These are phyloP conservation scores for Lamprologus ornatipinnis DNA, from an alignment of 2,113 vertebrate species.

Conservation along the genomic window DNA sequence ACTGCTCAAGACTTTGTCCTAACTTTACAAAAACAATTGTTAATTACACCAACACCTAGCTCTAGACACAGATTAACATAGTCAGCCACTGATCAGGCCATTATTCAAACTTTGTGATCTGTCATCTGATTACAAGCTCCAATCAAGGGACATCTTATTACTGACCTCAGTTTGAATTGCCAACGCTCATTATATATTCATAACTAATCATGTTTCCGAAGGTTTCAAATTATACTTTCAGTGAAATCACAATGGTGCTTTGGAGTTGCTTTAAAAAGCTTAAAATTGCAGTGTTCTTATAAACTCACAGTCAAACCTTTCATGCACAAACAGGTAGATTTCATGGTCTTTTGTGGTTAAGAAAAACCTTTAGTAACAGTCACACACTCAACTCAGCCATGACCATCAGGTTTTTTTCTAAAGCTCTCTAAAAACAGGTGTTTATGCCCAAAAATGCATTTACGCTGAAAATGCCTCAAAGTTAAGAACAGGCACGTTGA, in stretches of 20 bases:
- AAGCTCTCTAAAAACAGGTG: not conserved
- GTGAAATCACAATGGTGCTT: not conserved
- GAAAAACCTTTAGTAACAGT: not conserved
- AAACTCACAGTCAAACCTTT: not conserved
- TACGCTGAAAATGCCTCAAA: not conserved
- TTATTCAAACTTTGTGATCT: not conserved
- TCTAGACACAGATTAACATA: not conserved
- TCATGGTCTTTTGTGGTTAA: not conserved
- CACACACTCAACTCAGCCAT: not conserved
- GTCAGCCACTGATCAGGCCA: not conserved
- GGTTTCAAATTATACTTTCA: not conserved
- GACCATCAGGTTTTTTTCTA: not conserved
- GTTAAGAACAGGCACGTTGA: not conserved
- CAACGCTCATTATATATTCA: not conserved
- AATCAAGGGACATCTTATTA: not conserved
- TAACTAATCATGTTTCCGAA: not conserved
- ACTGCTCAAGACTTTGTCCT: not conserved
- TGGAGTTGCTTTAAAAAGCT: not conserved
- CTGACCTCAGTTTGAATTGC: not conserved
- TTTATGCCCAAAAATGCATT: not conserved
- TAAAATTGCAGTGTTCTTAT: not conserved
- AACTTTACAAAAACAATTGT: not conserved
- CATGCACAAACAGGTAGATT: not conserved
- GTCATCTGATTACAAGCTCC: not conserved
- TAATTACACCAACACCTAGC: not conserved